These are phyloP conservation scores for Drosophila seguyi DNA, from an alignment of 1,140 invertebrate genomes.

Conservation along the genomic window DNA sequence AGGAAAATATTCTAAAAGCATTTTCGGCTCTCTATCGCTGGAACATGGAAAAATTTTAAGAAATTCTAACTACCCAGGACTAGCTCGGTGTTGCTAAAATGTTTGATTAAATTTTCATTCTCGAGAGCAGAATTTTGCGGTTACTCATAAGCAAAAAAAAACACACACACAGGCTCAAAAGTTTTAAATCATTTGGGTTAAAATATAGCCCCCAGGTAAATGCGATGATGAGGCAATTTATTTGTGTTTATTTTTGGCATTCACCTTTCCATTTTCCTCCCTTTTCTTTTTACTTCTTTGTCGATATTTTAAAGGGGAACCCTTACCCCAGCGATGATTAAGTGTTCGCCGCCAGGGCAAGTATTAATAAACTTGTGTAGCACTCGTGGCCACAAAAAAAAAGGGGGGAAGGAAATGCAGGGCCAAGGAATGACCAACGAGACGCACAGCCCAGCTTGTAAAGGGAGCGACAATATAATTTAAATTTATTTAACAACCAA, in stretches of 20 bases:
- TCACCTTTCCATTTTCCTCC: slow-evolving; percentile 1
- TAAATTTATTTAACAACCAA: slow-evolving; percentile 82
- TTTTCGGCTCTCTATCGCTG: slow-evolving; percentile 5
- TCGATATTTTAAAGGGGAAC: slow-evolving; percentile 45
- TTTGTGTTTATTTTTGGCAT: slow-evolving; percentile 49
- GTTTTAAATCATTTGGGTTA: slow-evolving; percentile 42
- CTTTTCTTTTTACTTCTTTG: slow-evolving; percentile 35
- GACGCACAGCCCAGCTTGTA: slow-evolving; percentile 30
- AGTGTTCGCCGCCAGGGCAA: slow-evolving; percentile 50
- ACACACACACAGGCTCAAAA: slow-evolving; percentile 28
- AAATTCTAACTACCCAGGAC: slow-evolving; percentile 5
- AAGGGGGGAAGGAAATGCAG: slow-evolving; percentile 7
- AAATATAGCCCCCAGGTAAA: slow-evolving; percentile 47
- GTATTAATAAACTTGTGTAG: slow-evolving; percentile 71
- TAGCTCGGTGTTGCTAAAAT: slow-evolving; percentile 18
- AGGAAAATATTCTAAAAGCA: slow-evolving; percentile 36
- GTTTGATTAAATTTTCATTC: slow-evolving; percentile 41
- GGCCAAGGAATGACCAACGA: slow-evolving; percentile 56
- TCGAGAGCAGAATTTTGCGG: slow-evolving; percentile 14
- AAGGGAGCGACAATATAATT: slow-evolving; percentile 70
- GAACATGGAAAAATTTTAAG: slow-evolving; percentile 7
- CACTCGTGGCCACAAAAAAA: slow-evolving; percentile 25
- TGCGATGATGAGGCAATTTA: slow-evolving; percentile 55
- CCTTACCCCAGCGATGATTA: slow-evolving; percentile 56
- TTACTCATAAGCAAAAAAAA: slow-evolving; percentile 21